phyloP scores from a whole-genome alignment of 2,888 invertebrate genomes.

The Pemphredon lugubris region DNA sequence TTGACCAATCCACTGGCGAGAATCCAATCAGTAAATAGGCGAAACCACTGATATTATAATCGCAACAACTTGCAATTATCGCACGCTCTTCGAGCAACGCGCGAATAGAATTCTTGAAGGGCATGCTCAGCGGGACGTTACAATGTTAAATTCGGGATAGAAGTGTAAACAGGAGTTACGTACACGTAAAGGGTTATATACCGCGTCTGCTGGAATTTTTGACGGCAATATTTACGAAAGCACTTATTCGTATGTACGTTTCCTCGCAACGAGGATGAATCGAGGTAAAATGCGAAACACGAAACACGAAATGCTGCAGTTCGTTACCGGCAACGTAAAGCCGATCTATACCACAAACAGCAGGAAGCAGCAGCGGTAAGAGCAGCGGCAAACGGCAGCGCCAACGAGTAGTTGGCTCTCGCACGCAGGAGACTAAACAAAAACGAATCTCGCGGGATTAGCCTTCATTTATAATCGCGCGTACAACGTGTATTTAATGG shows the following conservation, averaged over 20 bases:
- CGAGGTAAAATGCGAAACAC: conserved; percentile 50
- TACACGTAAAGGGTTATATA: no score
- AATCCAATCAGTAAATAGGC: no score
- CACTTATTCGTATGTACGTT: conserved; percentile 20
- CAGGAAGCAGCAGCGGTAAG: conserved; percentile 30
- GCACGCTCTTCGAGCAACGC: no score
- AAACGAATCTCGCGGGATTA: conserved; percentile 67
- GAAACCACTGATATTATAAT: no score
- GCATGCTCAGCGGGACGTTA: no score
- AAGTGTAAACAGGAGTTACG: no score
- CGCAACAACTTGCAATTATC: no score
- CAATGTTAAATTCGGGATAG: no score
- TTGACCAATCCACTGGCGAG: no score
- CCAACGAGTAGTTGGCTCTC: conserved; percentile 47
- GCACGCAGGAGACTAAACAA: conserved; percentile 56
- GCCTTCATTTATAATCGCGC: conserved; percentile 62
- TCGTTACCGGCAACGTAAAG: conserved; percentile 64
- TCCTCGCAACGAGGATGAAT: conserved; percentile 5
- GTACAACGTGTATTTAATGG: no score
- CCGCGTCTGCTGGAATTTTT: conserved; percentile 37
- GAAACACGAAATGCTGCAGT: conserved; percentile 47
- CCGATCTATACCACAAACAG: conserved; percentile 52
- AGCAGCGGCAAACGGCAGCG: conserved; percentile 16
- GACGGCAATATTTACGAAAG: conserved; percentile 35
- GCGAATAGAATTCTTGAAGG: no score